A percentile compares a stretch with the other conserved stretches of the same genome.
These are phyloP conservation scores for human (Homo sapiens) DNA, from an alignment of 2,113 vertebrate species.

Conservation along the genomic window DNA sequence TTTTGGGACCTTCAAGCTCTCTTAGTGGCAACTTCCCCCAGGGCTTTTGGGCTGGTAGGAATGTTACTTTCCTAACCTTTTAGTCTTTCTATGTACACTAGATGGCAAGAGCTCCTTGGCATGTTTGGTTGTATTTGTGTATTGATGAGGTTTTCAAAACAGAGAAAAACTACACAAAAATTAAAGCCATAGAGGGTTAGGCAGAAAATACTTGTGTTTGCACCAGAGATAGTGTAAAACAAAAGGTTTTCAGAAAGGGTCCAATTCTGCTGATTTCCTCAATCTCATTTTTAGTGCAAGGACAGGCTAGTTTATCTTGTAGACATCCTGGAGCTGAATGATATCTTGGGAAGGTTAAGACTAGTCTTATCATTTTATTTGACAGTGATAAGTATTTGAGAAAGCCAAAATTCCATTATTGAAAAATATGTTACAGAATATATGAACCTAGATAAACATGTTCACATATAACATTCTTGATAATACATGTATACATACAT, in stretches of 20 bases:
- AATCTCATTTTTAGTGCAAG: neutral
- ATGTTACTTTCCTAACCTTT: neutral
- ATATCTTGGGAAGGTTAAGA: neutral
- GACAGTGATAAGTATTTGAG: neutral
- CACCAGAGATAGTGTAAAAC: neutral
- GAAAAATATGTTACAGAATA: neutral
- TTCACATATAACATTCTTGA: neutral
- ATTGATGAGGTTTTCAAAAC: neutral
- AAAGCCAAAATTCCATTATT: neutral
- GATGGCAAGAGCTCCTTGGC: neutral
- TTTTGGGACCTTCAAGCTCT: neutral
- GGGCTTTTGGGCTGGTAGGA: neutral
- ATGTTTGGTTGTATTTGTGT: neutral
- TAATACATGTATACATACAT: neutral
- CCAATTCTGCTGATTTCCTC: neutral
- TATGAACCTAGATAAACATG: neutral
- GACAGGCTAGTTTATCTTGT: neutral
- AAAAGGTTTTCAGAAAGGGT: neutral
- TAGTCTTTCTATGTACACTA: neutral
- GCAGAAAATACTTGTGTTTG: conserved; percentile 13
- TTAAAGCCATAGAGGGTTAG: neutral
- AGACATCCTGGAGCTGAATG: neutral
- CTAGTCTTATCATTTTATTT: neutral
- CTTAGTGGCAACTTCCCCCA: no score
- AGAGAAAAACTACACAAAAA: neutral